These are phyloP conservation scores for Andrena chrysosceles DNA, from an alignment of 2,888 invertebrate species.

Conservation along the genomic window DNA sequence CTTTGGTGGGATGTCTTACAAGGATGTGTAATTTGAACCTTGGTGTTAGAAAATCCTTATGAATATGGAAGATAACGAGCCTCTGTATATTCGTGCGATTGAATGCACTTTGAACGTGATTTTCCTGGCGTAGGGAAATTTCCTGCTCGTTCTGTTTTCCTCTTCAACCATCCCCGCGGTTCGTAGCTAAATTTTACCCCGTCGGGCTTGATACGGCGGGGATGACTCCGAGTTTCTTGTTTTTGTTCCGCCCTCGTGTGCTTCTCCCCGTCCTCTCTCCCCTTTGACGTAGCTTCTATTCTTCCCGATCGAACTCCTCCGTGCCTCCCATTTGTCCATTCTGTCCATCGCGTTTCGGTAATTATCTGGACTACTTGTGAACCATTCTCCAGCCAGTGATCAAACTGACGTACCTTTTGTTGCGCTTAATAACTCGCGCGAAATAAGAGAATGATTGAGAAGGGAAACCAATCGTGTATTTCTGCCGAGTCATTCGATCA, in stretches of 20 bases:
- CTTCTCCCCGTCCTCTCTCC: not conserved
- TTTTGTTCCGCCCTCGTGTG: conserved; percentile 6
- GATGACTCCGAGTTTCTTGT: conserved; percentile 6
- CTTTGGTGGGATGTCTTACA: not conserved
- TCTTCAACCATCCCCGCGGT: not conserved
- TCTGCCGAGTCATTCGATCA: not conserved
- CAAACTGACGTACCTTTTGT: not conserved
- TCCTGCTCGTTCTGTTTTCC: not conserved
- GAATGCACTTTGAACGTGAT: no score
- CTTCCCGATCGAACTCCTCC: conserved; percentile 7
- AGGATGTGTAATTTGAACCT: not conserved
- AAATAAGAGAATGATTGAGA: not conserved
- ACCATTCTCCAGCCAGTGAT: not conserved
- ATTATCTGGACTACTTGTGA: conserved; percentile 14
- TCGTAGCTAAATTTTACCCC: not conserved
- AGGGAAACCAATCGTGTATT: not conserved
- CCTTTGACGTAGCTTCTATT: conserved; percentile 1
- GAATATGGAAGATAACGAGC: no score
- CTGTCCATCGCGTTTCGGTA: conserved; percentile 16
- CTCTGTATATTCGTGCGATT: no score
- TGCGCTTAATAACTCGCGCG: not conserved
- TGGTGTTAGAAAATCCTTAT: not conserved
- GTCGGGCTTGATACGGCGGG: not conserved
- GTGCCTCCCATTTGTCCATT: conserved; percentile 2
- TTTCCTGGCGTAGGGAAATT: not conserved